Conservation (phyloP, 2,888 invertebrate genomes). For the Arrhopalites spinosus region DNA sequence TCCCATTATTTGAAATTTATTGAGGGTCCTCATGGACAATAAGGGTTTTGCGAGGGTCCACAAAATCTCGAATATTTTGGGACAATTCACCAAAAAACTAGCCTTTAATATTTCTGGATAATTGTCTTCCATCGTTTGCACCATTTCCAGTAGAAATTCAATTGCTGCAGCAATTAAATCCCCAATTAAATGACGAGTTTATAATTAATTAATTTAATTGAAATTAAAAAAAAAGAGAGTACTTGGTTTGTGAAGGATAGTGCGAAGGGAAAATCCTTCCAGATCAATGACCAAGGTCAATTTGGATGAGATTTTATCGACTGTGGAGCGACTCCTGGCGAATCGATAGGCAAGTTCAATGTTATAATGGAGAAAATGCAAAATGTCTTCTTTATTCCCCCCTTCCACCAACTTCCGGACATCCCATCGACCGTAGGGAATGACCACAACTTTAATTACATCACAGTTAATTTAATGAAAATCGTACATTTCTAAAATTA, state of each 20-base stretch:
- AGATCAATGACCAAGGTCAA: slow-evolving; percentile 5
- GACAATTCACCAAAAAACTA: slow-evolving; percentile 10
- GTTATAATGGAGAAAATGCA: slow-evolving; percentile 10
- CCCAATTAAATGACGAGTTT: too few species aligned
- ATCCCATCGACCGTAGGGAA: slow-evolving; percentile 48
- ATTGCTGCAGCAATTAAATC: not conserved
- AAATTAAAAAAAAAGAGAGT: not conserved
- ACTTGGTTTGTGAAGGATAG: slow-evolving; percentile 17
- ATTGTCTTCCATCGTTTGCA: slow-evolving; percentile 14
- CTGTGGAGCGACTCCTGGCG: not conserved
- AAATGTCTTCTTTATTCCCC: slow-evolving; percentile 36
- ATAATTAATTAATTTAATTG: too few species aligned
- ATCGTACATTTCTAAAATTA: too few species aligned
- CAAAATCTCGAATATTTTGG: slow-evolving; percentile 20
- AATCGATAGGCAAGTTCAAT: slow-evolving; percentile 1
- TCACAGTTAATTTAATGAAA: too few species aligned
- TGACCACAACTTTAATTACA: slow-evolving; percentile 40
- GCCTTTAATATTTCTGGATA: slow-evolving; percentile 1
- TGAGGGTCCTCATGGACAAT: not conserved
- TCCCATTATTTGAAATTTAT: slow-evolving; percentile 8
- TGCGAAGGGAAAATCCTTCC: slow-evolving; percentile 24
- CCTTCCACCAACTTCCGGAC: slow-evolving; percentile 40
- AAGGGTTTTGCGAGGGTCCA: slow-evolving; percentile 14
- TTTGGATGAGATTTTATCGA: slow-evolving; percentile 7
- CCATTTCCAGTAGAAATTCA: slow-evolving; percentile 2